These are phyloP conservation scores for Macrobrachium nipponense DNA, from an alignment of 1,140 invertebrate species.

Conservation along the genomic window DNA sequence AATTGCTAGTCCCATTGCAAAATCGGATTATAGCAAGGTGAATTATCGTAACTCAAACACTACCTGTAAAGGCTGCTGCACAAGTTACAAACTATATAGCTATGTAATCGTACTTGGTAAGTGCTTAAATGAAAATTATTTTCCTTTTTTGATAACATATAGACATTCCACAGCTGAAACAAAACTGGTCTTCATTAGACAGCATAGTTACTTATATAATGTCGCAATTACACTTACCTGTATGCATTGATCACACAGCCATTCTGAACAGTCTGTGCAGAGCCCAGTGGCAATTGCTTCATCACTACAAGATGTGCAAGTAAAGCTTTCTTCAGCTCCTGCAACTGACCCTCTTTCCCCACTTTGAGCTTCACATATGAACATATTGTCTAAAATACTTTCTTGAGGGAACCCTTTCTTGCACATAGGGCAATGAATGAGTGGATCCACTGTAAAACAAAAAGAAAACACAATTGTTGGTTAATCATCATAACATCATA, in stretches of 20 bases:
- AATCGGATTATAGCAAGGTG: no score
- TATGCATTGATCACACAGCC: constrained; percentile 91
- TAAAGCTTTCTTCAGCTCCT: constrained; percentile 72
- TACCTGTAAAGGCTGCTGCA: no score
- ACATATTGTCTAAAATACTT: constrained; percentile 82
- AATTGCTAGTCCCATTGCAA: no score
- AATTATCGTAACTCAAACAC: no score
- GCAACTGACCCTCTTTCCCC: constrained; percentile 63
- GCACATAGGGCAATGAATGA: constrained; percentile 73
- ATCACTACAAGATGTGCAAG: constrained; percentile 88
- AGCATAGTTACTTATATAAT: no score
- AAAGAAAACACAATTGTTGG: neutral
- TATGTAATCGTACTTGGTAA: no score
- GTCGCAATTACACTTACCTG: constrained; percentile 70
- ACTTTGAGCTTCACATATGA: constrained; percentile 75
- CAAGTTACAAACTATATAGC: no score
- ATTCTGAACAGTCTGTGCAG: constrained; percentile 90
- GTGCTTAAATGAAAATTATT: no score
- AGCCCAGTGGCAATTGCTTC: constrained; percentile 83
- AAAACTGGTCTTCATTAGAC: no score
- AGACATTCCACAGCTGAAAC: no score
- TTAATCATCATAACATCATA: neutral
- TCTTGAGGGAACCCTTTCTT: constrained; percentile 74
- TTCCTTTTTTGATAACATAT: neutral
- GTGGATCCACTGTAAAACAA: constrained; percentile 58